A percentile compares a stretch with the other conserved stretches of the same genome.
Evolutionary conservation across 2,888 invertebrate species (phyloP).

Genomic region (Neuroscelio doddi): DNA sequence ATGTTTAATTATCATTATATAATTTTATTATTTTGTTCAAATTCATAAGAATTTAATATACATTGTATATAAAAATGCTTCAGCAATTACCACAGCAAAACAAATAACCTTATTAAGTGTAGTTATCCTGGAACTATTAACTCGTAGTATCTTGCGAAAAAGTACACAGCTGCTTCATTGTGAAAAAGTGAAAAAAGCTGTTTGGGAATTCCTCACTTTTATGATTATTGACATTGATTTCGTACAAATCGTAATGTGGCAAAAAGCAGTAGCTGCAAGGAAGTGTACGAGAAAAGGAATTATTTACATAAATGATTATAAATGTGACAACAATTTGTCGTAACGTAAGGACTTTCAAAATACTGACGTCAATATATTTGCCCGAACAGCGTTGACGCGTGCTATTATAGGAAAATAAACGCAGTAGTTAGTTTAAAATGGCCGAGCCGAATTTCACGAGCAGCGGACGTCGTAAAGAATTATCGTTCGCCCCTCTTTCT

Average conservation of each 20-base stretch:
- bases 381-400: slow-evolving; percentile 22
- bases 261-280: background rate
- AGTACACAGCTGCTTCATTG: too few relatives aligned
- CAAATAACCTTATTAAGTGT: slow-evolving; percentile 41
- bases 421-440: slow-evolving; percentile 34
- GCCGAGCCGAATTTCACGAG: slow-evolving; percentile 41
- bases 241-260: background rate
- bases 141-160: slow-evolving; percentile 10
- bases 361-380: too few relatives aligned
- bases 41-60: too few relatives aligned
- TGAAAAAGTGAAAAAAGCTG: background rate
- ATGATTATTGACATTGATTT: too few relatives aligned
- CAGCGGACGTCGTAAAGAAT: slow-evolving; percentile 46
- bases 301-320: slow-evolving; percentile 14
- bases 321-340: slow-evolving; percentile 18
- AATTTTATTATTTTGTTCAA: background rate
- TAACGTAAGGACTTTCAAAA: background rate
- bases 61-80: too few relatives aligned
- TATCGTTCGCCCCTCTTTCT: slow-evolving; percentile 40
- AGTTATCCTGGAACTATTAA: slow-evolving; percentile 35
- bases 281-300: background rate
- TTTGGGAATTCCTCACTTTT: too few relatives aligned
- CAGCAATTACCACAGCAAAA: slow-evolving; percentile 24
- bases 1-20: too few relatives aligned
- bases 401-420: slow-evolving; percentile 45